These are phyloP conservation scores for Ceratina calcarata DNA, from an alignment of 1,140 invertebrate genomes.

Conservation along the genomic window DNA sequence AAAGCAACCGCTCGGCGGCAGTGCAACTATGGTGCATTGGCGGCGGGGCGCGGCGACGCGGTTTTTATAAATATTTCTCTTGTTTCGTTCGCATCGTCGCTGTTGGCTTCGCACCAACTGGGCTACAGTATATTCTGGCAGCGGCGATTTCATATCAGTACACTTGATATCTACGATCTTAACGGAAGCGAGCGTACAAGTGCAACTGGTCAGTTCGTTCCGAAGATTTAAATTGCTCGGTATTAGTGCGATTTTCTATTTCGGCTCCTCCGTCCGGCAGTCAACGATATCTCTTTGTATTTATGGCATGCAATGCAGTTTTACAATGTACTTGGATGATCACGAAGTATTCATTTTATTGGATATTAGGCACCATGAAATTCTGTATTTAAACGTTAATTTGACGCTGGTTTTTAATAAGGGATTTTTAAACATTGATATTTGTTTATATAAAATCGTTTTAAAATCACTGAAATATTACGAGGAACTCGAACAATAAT, in stretches of 20 bases:
- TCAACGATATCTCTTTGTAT: too few relatives aligned
- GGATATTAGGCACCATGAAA: too few relatives aligned
- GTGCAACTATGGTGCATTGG: slow-evolving; percentile 12
- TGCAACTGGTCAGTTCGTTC: slow-evolving; percentile 16
- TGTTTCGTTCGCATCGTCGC: slow-evolving; percentile 68
- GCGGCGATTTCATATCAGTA: slow-evolving; percentile 51
- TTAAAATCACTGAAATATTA: too few relatives aligned
- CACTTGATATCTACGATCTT: slow-evolving; percentile 65
- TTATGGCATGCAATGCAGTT: too few relatives aligned
- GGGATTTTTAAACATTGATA: too few relatives aligned
- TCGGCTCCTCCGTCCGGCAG: too few relatives aligned
- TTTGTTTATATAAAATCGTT: too few relatives aligned
- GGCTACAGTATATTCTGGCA: slow-evolving; percentile 31
- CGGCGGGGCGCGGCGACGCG: slow-evolving; percentile 10
- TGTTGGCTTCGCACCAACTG: slow-evolving; percentile 71
- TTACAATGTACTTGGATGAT: too few relatives aligned
- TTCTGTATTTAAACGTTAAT: too few relatives aligned
- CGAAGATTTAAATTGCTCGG: background rate
- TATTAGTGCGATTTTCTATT: background rate
- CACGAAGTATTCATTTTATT: too few relatives aligned
- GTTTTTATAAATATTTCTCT: slow-evolving; percentile 73
- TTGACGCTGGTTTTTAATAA: too few relatives aligned
- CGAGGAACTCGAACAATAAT: too few relatives aligned
- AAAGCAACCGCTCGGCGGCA: slow-evolving; percentile 68
- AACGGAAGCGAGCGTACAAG: slow-evolving; percentile 64